phyloP scores from a whole-genome alignment of 1,140 invertebrate genomes.

The Lasioglossum baleicum region DNA sequence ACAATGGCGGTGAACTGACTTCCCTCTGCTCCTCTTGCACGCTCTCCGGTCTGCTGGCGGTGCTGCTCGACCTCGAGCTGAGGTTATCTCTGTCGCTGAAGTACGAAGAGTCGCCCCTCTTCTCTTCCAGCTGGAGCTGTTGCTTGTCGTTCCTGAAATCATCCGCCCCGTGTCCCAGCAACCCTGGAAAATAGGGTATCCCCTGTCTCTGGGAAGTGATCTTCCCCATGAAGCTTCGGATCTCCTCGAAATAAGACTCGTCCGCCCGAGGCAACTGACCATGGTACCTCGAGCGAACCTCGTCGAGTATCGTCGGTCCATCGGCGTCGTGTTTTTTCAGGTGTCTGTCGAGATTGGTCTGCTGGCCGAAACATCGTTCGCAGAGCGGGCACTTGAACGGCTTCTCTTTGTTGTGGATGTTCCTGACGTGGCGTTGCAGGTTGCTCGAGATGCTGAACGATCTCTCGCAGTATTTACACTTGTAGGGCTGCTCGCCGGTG shows the following conservation, averaged over 20 bases:
- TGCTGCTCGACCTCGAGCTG: slow-evolving; percentile 81
- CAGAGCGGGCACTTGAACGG: slow-evolving; percentile 93
- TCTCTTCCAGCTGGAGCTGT: slow-evolving; percentile 76
- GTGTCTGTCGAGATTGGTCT: slow-evolving; percentile 98
- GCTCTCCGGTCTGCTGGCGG: slow-evolving; percentile 77
- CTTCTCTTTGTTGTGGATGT: slow-evolving; percentile 99
- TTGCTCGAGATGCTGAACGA: slow-evolving; percentile 99
- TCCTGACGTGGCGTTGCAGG: slow-evolving; percentile 98
- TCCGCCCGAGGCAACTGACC: slow-evolving; percentile 80
- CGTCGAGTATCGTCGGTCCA: slow-evolving; percentile 87
- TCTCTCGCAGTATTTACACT: slow-evolving; percentile 98
- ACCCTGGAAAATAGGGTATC: slow-evolving; percentile 75
- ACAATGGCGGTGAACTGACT: slow-evolving; percentile 71
- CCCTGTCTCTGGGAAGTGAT: slow-evolving; percentile 83
- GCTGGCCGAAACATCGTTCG: slow-evolving; percentile 97
- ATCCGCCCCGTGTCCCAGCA: slow-evolving; percentile 70
- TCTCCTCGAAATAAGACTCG: slow-evolving; percentile 95
- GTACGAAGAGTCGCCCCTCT: slow-evolving; percentile 80
- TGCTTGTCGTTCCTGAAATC: slow-evolving; percentile 76
- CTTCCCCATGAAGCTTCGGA: slow-evolving; percentile 95
- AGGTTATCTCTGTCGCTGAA: slow-evolving; percentile 82
- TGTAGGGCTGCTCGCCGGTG: slow-evolving; percentile 98
- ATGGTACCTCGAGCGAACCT: slow-evolving; percentile 78
- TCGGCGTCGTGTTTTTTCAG: slow-evolving; percentile 98
- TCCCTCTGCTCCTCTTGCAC: slow-evolving; percentile 77